Evolutionary conservation across 2,888 invertebrate species (phyloP).

Genomic region (Matsumyia berberina): DNA sequence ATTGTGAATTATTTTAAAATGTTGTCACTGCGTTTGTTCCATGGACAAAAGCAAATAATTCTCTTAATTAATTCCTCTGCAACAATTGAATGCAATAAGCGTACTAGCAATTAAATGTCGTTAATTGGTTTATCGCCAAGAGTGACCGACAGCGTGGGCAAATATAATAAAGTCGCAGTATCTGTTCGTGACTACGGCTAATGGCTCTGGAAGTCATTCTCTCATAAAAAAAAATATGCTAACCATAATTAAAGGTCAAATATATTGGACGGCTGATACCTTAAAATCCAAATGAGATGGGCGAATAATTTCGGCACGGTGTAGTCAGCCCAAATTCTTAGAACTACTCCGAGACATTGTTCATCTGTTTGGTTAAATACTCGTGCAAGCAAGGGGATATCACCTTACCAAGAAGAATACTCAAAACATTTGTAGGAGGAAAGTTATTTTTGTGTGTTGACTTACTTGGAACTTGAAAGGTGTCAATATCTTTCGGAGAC

Average conservation of each 20-base stretch:
- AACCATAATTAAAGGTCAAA: slow-evolving; percentile 20
- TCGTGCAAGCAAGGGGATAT: background rate
- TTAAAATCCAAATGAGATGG: too few relatives aligned
- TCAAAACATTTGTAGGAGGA: background rate
- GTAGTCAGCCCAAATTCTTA: too few relatives aligned
- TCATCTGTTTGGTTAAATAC: background rate
- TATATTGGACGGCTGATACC: too few relatives aligned
- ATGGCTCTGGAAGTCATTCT: background rate
- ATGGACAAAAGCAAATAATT: slow-evolving; percentile 33
- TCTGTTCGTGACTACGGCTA: slow-evolving; percentile 27
- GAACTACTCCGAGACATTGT: too few relatives aligned
- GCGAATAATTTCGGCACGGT: too few relatives aligned
- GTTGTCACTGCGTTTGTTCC: background rate
- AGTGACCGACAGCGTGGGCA: slow-evolving; percentile 1
- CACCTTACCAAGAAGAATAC: slow-evolving; percentile 10
- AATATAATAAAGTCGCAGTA: slow-evolving; percentile 10
- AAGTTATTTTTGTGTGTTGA: slow-evolving; percentile 14
- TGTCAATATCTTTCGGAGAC: slow-evolving; percentile 17
- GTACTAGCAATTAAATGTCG: slow-evolving; percentile 41
- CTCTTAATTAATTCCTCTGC: slow-evolving; percentile 42
- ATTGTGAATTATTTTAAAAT: too few relatives aligned
- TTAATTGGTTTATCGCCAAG: slow-evolving; percentile 54
- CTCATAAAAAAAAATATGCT: background rate
- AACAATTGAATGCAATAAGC: slow-evolving; percentile 54
- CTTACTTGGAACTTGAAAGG: slow-evolving; percentile 10